Base-by-base conservation (phyloP, 1,140 invertebrate species). In the Megathymus violae region DNA sequence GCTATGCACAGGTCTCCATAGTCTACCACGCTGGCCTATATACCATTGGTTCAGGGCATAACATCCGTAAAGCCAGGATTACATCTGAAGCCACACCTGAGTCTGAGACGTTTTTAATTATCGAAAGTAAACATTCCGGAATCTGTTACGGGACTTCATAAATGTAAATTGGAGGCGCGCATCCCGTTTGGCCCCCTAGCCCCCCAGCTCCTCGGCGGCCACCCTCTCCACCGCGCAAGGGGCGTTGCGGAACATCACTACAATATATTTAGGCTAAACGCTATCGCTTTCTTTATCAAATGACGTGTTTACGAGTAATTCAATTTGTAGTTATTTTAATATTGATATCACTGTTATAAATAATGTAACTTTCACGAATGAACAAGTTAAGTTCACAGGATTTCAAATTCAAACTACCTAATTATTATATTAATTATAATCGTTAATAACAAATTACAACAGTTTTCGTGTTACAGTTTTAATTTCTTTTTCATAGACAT, bases 101-200 rank as follows among this genome's bases (percentile, higher is more conserved):
- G 51, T 56, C 63, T 71, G 72, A 86, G 80, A 88, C 76, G 74
- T 77, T 87, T 87, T 89, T 87, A 89, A 89, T 89, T 87, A 87
- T 89, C 78, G 84, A 86, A 83, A 87, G 82, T 84, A 89, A 89
- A 87, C 84, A 87, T 76, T 72, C 69, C 71, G 71, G 82, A 85
- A 85, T 89, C 81, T 78, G 81, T 89, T 82, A 85, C 81, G 74
- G 74, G 77, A 80, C 80, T 89, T 89, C 84, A 89, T 89, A 89
- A 89, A 87, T 89, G 84, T 89, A 89, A 89, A 89, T 87, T 87
- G 85, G 77, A 81, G 84, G 82, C 76, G 78, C 74, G 82, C 83
- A 80, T 87, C 81, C 84, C 81, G 79, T 80, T 85, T 80, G 78
- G 78, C 54, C 67, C 60, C 69, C 36, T 14, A 36, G 25, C 68